These are phyloP conservation scores for Cyanistes caeruleus DNA, from an alignment of 2,113 vertebrate species.

Conservation along the genomic window DNA sequence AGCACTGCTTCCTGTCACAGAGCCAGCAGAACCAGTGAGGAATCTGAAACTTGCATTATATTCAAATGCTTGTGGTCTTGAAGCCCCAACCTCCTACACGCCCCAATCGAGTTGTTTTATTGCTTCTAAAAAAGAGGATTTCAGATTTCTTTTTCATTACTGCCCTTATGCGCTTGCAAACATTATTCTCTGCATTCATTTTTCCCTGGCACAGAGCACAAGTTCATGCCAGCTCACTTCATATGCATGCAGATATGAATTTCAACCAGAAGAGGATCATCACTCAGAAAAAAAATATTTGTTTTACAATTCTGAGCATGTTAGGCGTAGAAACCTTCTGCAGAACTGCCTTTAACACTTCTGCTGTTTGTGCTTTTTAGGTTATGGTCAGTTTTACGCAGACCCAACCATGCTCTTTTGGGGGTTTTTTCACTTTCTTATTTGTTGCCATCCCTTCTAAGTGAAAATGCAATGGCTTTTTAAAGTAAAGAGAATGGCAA, in stretches of 20 bases:
- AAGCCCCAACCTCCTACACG: accelerated
- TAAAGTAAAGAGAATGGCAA: background rate
- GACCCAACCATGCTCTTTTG: background rate
- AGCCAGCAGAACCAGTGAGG: background rate
- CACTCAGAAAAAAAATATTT: background rate
- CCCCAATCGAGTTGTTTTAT: background rate
- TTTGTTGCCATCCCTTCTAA: background rate
- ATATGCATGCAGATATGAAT: background rate
- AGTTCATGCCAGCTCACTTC: background rate
- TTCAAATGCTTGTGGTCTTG: background rate
- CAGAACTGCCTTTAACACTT: background rate
- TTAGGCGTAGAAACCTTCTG: background rate
- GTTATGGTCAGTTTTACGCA: background rate
- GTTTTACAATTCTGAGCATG: background rate
- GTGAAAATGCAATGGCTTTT: background rate
- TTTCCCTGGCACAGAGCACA: background rate
- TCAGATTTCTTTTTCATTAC: background rate
- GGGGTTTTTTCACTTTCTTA: background rate
- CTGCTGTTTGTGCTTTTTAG: background rate
- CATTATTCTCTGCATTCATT: background rate
- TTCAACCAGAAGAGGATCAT: background rate
- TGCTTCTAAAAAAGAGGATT: background rate
- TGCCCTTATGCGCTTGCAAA: background rate
- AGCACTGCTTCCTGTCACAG: background rate
- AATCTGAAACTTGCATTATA: background rate